Evolutionary conservation across 2,888 invertebrate genomes (phyloP).

Genomic region (Synanthedon tipuliformis): DNA sequence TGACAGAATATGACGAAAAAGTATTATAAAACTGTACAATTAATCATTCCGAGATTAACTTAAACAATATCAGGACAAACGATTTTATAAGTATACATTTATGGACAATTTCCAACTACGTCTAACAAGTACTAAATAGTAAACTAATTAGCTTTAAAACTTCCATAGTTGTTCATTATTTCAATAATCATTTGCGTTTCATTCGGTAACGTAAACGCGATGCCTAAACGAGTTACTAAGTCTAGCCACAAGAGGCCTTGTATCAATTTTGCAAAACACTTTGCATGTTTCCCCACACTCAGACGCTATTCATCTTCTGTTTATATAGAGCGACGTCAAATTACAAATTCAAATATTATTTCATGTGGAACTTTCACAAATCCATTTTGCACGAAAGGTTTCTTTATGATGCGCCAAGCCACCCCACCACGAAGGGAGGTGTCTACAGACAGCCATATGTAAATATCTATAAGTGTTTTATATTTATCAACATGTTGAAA

Average conservation of each 20-base stretch:
- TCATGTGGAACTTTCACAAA: constrained; percentile 50
- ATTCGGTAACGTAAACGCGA: not conserved
- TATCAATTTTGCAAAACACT: constrained; percentile 15
- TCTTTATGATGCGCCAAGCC: constrained; percentile 2
- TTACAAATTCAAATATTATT: constrained; percentile 61
- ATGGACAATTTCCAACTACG: no score
- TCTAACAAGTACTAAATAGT: no score
- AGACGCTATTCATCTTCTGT: constrained; percentile 48
- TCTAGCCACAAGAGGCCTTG: not conserved
- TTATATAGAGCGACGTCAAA: constrained; percentile 36
- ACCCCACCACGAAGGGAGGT: constrained; percentile 3
- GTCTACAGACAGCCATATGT: constrained; percentile 2
- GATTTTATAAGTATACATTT: no score
- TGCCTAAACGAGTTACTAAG: constrained; percentile 1
- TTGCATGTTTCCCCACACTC: constrained; percentile 17
- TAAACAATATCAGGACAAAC: no score
- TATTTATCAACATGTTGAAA: not conserved
- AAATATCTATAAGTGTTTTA: not conserved
- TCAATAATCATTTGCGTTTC: not conserved
- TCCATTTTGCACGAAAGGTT: constrained; percentile 52
- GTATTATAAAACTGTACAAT: no score
- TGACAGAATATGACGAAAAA: no score
- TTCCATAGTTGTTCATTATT: not conserved
- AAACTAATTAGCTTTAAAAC: no score
- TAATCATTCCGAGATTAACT: no score